A percentile compares a stretch with the other conserved stretches of the same genome.
Evolutionary conservation across 2,888 invertebrate species (phyloP).

Genomic region (Cremastinae sp.): DNA sequence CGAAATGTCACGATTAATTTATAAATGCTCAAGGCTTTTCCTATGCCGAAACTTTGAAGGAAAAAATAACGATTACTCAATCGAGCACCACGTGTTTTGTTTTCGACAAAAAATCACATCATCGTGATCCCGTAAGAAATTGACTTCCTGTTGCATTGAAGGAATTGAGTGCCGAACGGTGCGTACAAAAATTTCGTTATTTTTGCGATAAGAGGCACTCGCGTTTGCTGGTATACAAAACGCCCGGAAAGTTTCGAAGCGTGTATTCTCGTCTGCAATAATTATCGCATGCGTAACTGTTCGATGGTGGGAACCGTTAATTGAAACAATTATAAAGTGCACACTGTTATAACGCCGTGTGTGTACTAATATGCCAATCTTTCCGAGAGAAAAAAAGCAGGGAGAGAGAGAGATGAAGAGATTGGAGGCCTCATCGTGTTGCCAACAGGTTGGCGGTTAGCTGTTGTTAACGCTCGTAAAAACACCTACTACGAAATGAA

Average conservation of each 20-base stretch:
- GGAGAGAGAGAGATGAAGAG: background rate
- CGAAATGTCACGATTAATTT: conserved; percentile 25
- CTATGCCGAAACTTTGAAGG: background rate
- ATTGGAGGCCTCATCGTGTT: conserved; percentile 25
- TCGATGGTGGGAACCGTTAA: conserved; percentile 46
- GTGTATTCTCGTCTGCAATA: background rate
- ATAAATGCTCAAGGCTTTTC: conserved; percentile 17
- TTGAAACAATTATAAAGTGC: conserved; percentile 51
- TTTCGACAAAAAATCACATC: too few species aligned
- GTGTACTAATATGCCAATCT: conserved; percentile 41
- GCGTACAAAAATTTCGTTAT: too few species aligned
- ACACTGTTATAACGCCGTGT: conserved; percentile 1
- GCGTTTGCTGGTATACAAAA: too few species aligned
- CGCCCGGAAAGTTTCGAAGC: conserved; percentile 5
- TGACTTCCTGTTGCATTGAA: conserved; percentile 2
- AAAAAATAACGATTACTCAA: conserved; percentile 4
- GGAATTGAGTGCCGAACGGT: background rate
- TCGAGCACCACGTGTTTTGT: background rate
- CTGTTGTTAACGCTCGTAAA: conserved; percentile 49
- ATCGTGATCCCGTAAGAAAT: background rate
- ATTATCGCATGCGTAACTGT: conserved; percentile 49
- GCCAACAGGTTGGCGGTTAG: conserved; percentile 38
- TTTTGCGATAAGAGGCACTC: too few species aligned
- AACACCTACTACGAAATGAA: conserved; percentile 66
- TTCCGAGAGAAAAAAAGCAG: background rate